phyloP scores from a whole-genome alignment of 2,113 vertebrate species.

The Elaphurus davidianus region DNA sequence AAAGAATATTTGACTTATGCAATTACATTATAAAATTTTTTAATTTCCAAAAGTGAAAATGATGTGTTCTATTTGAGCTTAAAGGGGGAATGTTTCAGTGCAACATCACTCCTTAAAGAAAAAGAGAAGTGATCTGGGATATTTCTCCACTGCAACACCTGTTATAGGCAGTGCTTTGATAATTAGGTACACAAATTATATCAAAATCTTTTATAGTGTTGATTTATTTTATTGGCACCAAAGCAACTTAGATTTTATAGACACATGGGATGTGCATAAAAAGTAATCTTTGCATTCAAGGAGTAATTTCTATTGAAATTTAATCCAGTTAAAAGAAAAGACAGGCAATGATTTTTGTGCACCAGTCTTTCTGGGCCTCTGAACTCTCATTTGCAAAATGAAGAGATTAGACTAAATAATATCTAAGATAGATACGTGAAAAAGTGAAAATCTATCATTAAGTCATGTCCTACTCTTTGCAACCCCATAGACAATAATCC shows the following conservation, averaged over 20 bases:
- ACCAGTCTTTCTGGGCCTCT: neutral
- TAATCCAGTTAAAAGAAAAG: neutral
- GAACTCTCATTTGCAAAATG: neutral
- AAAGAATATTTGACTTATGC: slow-evolving; percentile 86
- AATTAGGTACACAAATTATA: neutral
- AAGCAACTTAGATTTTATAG: neutral
- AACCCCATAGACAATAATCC: neutral
- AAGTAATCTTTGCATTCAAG: neutral
- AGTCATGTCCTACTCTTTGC: neutral
- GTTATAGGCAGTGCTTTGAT: neutral
- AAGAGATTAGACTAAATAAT: neutral
- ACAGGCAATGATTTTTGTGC: neutral
- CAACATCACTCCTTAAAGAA: neutral
- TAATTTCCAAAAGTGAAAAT: neutral
- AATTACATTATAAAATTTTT: neutral
- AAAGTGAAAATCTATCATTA: neutral
- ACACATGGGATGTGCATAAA: neutral
- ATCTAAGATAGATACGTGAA: neutral
- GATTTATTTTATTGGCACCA: neutral
- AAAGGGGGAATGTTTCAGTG: neutral
- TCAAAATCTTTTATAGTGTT: neutral
- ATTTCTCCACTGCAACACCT: neutral
- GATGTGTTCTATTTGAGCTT: neutral
- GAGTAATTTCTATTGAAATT: neutral
- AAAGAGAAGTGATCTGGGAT: neutral